Conservation (phyloP, 2,113 vertebrate species). For the Saccopteryx bilineata region DNA sequence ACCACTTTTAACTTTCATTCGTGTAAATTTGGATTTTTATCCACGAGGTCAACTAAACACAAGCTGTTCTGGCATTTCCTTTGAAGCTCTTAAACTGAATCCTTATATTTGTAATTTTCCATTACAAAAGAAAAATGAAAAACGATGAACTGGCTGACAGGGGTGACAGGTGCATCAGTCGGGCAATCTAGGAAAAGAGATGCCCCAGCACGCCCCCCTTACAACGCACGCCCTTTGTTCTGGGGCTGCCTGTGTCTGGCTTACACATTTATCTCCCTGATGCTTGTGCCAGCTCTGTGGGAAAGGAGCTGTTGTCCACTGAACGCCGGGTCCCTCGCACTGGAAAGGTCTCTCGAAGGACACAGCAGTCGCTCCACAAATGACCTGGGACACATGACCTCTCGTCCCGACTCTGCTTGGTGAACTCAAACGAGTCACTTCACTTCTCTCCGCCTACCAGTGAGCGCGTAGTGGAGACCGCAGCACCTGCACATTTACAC, state of each 20-base stretch:
- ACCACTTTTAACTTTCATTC: neutral
- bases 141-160: neutral
- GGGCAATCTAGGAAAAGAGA: neutral
- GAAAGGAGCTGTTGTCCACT: neutral
- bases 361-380: neutral
- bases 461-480: neutral
- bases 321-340: no score
- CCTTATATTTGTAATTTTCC: neutral
- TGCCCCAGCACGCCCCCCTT: rapidly evolving
- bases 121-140: neutral
- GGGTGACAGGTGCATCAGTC: neutral
- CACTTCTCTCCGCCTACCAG: neutral
- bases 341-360: neutral
- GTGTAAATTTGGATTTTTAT: neutral
- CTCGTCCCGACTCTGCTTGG: neutral
- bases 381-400: neutral
- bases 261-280: neutral
- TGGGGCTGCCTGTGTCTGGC: neutral
- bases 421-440: neutral
- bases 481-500: neutral
- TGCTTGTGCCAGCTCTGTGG: neutral
- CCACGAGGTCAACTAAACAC: neutral
- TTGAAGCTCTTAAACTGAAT: neutral
- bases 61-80: neutral
- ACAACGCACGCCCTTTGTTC: rapidly evolving